Base-by-base conservation (phyloP, 2,888 invertebrate genomes). In the Campaea margaritaria region DNA sequence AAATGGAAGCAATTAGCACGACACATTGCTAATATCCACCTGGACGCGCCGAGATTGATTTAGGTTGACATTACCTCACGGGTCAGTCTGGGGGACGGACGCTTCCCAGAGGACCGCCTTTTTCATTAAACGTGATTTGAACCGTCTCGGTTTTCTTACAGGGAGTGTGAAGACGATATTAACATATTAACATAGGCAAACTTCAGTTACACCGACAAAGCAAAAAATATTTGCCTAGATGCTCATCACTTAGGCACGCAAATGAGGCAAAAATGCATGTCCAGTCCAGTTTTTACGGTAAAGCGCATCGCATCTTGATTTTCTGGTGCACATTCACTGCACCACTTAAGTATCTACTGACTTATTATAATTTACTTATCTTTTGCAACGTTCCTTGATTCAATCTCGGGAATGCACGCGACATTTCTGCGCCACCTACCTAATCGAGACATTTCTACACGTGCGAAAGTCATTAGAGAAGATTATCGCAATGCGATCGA, bases 401-500 rank as follows among this genome's bases (percentile, higher is more conserved):
- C 48, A 43, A 63, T 62, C 65, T 61, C 36, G 21, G 61, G 61
- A 59, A 64, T 59, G 48, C 65, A 50, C 34, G 39, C 54, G 55
- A 56, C 60, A 38, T 38, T 38, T 16, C 51, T 13, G 43, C 45
- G 15, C 46, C 42, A 45, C n/a, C 8, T 44, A 41, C 45, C 44
- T 52, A 50, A 62, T 49, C 50, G 13, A 38, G 64, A 48, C 50
- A 51, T 64, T 54, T 66, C 68, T 64, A 66, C 62, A 66, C 58
- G 58, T 64, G 64, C 58, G 36, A 67, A 69, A 36, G 55, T 62
- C 67, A 57, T 62, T 52, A 65, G 55, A 64, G 48, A 50, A 50
- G 56, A 62, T 64, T 56, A 72, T 74, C 57, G 42, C 62, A 65
- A 63, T 65, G 38, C 53, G 70, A 73, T 65, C 69, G 61, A 69